Percentiles rank a stretch among this genome's conserved stretches.
These are phyloP conservation scores for Drosophila percnosoma DNA, from an alignment of 2,888 invertebrate genomes.

Conservation along the genomic window DNA sequence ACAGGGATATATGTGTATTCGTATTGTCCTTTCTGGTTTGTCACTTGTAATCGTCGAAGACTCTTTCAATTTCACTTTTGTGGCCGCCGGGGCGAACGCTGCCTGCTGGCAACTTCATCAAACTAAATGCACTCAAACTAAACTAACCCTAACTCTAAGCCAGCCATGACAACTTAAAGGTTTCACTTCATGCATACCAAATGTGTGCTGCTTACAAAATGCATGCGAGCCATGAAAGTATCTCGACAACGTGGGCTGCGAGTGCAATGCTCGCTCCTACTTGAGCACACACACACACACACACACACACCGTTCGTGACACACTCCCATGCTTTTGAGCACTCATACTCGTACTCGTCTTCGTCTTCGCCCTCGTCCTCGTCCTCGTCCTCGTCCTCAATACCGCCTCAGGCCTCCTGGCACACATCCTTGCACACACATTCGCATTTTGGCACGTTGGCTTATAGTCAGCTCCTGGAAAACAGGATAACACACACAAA, in stretches of 20 bases:
- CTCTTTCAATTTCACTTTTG: slow-evolving; percentile 64
- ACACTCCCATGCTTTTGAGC: slow-evolving; percentile 68
- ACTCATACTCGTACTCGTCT: slow-evolving; percentile 20
- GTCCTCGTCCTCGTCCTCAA: slow-evolving; percentile 17
- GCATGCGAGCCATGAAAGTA: slow-evolving; percentile 43
- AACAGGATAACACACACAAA: slow-evolving; percentile 63
- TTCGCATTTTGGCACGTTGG: slow-evolving; percentile 65
- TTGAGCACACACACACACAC: slow-evolving; percentile 62
- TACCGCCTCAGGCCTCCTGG: slow-evolving; percentile 45
- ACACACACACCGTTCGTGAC: slow-evolving; percentile 76
- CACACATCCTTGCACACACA: slow-evolving; percentile 44
- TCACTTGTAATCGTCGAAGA: slow-evolving; percentile 42
- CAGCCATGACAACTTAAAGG: slow-evolving; percentile 70
- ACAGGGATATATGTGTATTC: slow-evolving; percentile 21
- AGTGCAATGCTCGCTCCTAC: slow-evolving; percentile 81
- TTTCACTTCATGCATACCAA: slow-evolving; percentile 74
- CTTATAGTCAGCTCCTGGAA: slow-evolving; percentile 42
- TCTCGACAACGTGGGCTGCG: slow-evolving; percentile 34
- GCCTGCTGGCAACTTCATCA: slow-evolving; percentile 65
- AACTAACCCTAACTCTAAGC: slow-evolving; percentile 51
- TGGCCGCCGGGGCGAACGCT: slow-evolving; percentile 37
- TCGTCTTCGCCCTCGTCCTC: slow-evolving; percentile 15
- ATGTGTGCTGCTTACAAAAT: slow-evolving; percentile 50
- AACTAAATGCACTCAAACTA: slow-evolving; percentile 67
- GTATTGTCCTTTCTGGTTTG: slow-evolving; percentile 55